A percentile compares a stretch with the other conserved stretches of the same genome.
phyloP scores from a whole-genome alignment of 2,113 vertebrate genomes.

The Seriola quinqueradiata region DNA sequence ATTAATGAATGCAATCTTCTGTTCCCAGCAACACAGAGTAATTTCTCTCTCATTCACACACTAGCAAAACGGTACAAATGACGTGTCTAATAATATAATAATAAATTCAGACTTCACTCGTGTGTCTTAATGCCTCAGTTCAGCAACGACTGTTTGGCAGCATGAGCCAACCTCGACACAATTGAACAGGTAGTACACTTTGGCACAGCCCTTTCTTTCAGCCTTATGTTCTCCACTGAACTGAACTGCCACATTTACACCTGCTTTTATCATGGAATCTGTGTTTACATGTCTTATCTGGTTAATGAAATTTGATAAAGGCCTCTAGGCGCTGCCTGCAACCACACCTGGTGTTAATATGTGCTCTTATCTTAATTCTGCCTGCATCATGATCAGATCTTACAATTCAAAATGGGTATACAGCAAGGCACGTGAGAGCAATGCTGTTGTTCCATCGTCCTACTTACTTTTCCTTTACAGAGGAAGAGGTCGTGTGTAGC shows the following conservation, averaged over 20 bases:
- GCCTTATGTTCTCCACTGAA: not conserved
- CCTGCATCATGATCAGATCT: slow-evolving; percentile 6
- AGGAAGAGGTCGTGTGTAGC: not conserved
- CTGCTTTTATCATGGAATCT: not conserved
- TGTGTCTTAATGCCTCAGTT: slow-evolving; percentile 33
- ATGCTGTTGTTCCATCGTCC: not conserved
- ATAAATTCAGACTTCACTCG: slow-evolving; percentile 41
- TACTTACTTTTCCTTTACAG: not conserved
- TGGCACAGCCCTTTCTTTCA: not conserved
- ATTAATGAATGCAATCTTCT: slow-evolving; percentile 57
- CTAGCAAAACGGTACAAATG: slow-evolving; percentile 62
- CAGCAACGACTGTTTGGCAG: slow-evolving; percentile 33
- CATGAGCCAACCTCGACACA: slow-evolving; percentile 20
- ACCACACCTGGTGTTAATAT: slow-evolving; percentile 12
- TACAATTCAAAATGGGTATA: not conserved
- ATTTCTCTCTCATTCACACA: slow-evolving; percentile 26
- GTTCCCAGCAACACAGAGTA: slow-evolving; percentile 50
- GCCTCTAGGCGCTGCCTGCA: not conserved
- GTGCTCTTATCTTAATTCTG: not conserved
- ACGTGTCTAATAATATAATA: slow-evolving; percentile 45
- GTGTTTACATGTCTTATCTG: slow-evolving; percentile 1
- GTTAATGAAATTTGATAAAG: slow-evolving; percentile 22
- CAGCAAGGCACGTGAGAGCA: not conserved
- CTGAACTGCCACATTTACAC: not conserved
- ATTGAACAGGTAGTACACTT: slow-evolving; percentile 14